Conservation (phyloP, 2,888 invertebrate species). For the Drosophila cracens region DNA sequence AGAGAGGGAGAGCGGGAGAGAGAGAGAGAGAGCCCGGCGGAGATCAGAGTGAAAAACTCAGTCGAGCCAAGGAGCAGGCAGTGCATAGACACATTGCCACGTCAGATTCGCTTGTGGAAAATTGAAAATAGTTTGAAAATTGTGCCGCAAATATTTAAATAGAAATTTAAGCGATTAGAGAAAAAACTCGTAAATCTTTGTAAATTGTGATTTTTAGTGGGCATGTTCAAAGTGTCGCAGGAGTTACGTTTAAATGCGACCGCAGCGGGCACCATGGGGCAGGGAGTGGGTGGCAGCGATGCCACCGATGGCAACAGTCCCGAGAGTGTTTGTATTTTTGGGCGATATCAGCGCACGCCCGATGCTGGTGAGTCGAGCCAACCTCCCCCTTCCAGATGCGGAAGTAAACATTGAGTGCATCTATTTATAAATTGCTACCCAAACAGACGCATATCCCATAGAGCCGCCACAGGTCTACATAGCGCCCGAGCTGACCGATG, state of each 20-base stretch:
- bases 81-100: slow-evolving; percentile 43
- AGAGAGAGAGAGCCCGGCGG: slow-evolving; percentile 23
- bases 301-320: slow-evolving; percentile 47
- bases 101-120: slow-evolving; percentile 24
- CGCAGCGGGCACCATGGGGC: slow-evolving; percentile 41
- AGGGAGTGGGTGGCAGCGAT: slow-evolving; percentile 21
- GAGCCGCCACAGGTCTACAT: slow-evolving; percentile 77
- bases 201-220: slow-evolving; percentile 22
- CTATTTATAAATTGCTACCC: slow-evolving; percentile 45
- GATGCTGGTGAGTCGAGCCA: slow-evolving; percentile 80
- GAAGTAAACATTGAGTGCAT: slow-evolving; percentile 47
- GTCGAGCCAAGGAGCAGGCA: slow-evolving; percentile 59
- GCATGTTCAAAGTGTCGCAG: slow-evolving; percentile 84
- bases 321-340: slow-evolving; percentile 81
- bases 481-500: slow-evolving; percentile 83
- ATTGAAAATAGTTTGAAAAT: slow-evolving; percentile 34
- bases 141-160: slow-evolving; percentile 37
- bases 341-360: slow-evolving; percentile 83
- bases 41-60: slow-evolving; percentile 36
- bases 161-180: slow-evolving; percentile 30
- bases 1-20: slow-evolving; percentile 11
- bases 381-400: slow-evolving; percentile 26
- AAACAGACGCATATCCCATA: slow-evolving; percentile 78
- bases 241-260: slow-evolving; percentile 82
- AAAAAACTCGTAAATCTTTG: slow-evolving; percentile 2